phyloP scores from a whole-genome alignment of 1,140 invertebrate genomes.

The Grapholita molesta region DNA sequence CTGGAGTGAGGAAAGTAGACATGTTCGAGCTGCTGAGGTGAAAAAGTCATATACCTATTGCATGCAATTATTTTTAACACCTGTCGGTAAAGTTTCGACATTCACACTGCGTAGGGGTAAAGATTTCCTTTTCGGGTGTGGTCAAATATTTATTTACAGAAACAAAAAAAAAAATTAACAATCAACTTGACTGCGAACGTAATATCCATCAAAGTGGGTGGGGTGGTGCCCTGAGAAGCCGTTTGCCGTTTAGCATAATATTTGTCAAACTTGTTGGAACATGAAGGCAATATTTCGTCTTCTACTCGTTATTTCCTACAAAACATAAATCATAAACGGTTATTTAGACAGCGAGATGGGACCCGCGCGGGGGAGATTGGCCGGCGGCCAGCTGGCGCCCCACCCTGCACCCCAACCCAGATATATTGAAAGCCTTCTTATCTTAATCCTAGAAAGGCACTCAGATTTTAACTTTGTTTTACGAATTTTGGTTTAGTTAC shows the following conservation, averaged over 20 bases:
- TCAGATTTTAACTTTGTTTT: background rate
- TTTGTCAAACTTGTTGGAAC: background rate
- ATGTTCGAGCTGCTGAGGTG: too few relatives aligned
- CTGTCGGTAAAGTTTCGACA: too few relatives aligned
- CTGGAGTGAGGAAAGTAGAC: too few relatives aligned
- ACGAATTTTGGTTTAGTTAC: background rate
- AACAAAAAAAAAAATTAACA: too few relatives aligned
- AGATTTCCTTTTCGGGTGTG: too few relatives aligned
- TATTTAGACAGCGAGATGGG: background rate
- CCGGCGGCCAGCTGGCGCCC: background rate
- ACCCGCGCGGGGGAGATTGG: background rate
- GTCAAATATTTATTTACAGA: too few relatives aligned
- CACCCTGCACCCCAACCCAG: background rate
- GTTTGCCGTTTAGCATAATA: background rate
- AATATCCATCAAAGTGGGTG: too few relatives aligned
- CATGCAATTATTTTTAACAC: too few relatives aligned
- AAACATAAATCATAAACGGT: background rate
- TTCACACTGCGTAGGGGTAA: too few relatives aligned
- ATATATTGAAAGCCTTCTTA: constrained; percentile 15
- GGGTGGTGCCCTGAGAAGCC: too few relatives aligned
- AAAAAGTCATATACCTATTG: too few relatives aligned
- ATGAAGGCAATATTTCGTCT: background rate
- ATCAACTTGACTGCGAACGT: too few relatives aligned
- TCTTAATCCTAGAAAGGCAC: constrained; percentile 3
- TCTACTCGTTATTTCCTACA: background rate